Evolutionary conservation across 2,888 invertebrate genomes (phyloP).

Genomic region (Himalopsyche japonica): DNA sequence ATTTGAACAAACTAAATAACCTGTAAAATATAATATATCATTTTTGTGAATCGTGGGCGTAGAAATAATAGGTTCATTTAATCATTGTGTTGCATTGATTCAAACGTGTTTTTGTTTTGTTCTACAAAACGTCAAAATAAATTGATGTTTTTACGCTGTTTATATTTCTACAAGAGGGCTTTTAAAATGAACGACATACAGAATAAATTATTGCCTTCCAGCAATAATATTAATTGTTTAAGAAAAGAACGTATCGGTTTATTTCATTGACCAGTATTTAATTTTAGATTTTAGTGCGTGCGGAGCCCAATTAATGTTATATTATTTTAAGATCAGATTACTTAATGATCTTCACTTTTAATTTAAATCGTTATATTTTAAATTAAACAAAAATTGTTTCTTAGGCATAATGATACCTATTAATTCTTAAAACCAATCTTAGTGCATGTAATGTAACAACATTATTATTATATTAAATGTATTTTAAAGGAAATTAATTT

Average conservation of each 20-base stretch:
- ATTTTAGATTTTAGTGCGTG: not conserved
- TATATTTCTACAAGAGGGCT: not conserved
- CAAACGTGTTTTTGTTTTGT: not conserved
- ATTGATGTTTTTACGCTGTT: constrained; percentile 4
- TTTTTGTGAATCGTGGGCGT: not conserved
- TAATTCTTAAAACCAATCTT: not conserved
- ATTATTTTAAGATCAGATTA: not conserved
- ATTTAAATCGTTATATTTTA: not conserved
- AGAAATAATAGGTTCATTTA: not conserved
- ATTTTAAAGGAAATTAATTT: too few species aligned
- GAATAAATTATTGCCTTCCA: not conserved
- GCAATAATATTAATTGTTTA: not conserved
- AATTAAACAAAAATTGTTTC: not conserved
- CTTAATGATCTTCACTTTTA: not conserved
- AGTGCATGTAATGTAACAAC: not conserved
- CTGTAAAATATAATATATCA: not conserved
- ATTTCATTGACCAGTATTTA: not conserved
- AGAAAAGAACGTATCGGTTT: not conserved
- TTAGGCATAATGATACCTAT: not conserved
- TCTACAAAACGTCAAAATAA: not conserved
- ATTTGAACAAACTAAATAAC: not conserved
- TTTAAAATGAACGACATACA: not conserved
- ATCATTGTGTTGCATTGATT: constrained; percentile 6
- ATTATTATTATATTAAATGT: too few species aligned
- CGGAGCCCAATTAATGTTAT: not conserved